Percentiles rank a stretch among this genome's conserved stretches.
Evolutionary conservation across 2,888 invertebrate genomes (phyloP).

Genomic region (Trichogramma dendrolimi): DNA sequence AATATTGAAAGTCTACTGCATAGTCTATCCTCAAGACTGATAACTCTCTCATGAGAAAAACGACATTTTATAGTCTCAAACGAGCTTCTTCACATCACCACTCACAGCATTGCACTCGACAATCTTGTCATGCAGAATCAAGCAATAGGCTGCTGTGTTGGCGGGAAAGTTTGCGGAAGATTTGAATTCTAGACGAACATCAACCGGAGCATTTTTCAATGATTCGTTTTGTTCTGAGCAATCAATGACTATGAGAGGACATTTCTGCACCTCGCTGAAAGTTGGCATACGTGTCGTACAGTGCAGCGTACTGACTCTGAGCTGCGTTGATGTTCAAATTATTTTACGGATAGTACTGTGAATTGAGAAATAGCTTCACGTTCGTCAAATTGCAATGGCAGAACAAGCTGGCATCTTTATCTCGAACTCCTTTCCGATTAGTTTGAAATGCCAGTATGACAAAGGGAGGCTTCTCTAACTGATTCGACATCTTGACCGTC

Average conservation of each 20-base stretch:
- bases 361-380: slow-evolving; percentile 44
- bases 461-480: no score
- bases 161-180: slow-evolving; percentile 7
- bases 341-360: slow-evolving; percentile 42
- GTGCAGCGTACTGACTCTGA: slow-evolving; percentile 12
- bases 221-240: slow-evolving; percentile 18
- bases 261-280: slow-evolving; percentile 29
- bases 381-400: slow-evolving; percentile 41
- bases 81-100: slow-evolving; percentile 8
- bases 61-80: no score
- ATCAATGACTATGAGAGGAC: slow-evolving; percentile 7
- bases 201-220: slow-evolving; percentile 20
- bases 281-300: slow-evolving; percentile 24
- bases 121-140: slow-evolving; percentile 19
- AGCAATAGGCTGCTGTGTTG: slow-evolving; percentile 9
- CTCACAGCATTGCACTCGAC: slow-evolving; percentile 13
- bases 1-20: slow-evolving; percentile 1
- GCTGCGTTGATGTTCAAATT: slow-evolving; percentile 19
- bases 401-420: slow-evolving; percentile 31
- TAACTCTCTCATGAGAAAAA: no score
- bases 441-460: slow-evolving; percentile 48
- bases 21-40: neutral
- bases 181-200: slow-evolving; percentile 21
- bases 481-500: no score
- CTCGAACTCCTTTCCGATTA: no score